These are phyloP conservation scores for Rhinichthys klamathensis DNA, from an alignment of 2,113 vertebrate species.

Conservation along the genomic window DNA sequence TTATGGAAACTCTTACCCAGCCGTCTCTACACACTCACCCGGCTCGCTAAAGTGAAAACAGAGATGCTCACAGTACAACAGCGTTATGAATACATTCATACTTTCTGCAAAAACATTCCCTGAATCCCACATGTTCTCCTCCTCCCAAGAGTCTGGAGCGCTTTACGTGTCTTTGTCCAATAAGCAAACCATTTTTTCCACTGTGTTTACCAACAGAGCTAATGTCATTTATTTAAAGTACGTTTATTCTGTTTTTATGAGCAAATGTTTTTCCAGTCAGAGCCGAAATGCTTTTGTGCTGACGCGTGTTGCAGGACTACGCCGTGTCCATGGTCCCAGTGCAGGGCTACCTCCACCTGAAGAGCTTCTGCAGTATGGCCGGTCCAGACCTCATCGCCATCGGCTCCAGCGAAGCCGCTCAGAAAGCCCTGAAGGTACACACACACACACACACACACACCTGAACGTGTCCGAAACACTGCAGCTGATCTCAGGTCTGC, in stretches of 20 bases:
- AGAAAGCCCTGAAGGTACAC: constrained; percentile 92
- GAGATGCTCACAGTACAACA: neutral
- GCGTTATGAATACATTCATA: constrained; percentile 1
- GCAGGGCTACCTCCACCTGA: constrained; percentile 85
- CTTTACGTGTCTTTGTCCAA: neutral
- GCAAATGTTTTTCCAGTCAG: neutral
- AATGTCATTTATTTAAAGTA: neutral
- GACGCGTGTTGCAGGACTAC: constrained; percentile 76
- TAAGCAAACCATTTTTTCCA: neutral
- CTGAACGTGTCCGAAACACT: too few relatives aligned
- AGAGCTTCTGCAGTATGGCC: constrained; percentile 98
- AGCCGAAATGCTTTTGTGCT: neutral
- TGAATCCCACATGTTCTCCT: neutral
- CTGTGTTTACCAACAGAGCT: neutral
- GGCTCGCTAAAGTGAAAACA: neutral
- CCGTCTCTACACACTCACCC: neutral
- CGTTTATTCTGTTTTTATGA: neutral
- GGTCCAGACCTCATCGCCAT: constrained; percentile 93
- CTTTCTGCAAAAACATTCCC: neutral
- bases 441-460: too few relatives aligned
- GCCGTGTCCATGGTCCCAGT: constrained; percentile 94
- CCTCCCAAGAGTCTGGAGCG: neutral
- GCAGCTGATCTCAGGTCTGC: too few relatives aligned
- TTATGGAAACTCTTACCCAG: constrained; percentile 41
- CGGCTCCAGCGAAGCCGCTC: constrained; percentile 91